phyloP scores from a whole-genome alignment of 2,888 invertebrate species.

The Elegia similella region DNA sequence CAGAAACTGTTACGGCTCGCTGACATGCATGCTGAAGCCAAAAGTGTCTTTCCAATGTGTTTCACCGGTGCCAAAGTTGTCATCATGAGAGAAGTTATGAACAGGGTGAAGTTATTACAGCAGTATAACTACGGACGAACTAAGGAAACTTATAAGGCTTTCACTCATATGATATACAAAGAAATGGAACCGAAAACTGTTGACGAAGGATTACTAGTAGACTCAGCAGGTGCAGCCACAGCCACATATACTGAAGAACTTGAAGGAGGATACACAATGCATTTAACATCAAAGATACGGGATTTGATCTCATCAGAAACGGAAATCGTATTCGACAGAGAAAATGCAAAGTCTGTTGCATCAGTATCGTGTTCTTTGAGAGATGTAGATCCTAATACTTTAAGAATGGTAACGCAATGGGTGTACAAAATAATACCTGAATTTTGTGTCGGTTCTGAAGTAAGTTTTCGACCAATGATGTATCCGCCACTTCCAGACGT shows the following conservation, averaged over 20 bases:
- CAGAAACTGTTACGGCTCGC: constrained; percentile 49
- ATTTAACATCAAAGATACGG: constrained; percentile 62
- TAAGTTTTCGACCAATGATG: constrained; percentile 53
- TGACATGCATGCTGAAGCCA: constrained; percentile 67
- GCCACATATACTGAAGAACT: constrained; percentile 61
- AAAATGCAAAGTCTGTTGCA: constrained; percentile 49
- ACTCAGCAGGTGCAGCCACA: constrained; percentile 64
- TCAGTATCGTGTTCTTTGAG: constrained; percentile 54
- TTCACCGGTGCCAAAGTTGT: constrained; percentile 66
- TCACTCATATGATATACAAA: constrained; percentile 59
- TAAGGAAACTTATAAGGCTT: constrained; percentile 60
- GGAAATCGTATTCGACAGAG: constrained; percentile 62
- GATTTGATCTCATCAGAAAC: constrained; percentile 70
- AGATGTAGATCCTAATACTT: constrained; percentile 64
- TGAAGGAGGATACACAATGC: constrained; percentile 56
- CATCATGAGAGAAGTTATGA: constrained; percentile 58
- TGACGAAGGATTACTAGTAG: constrained; percentile 59
- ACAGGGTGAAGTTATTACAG: constrained; percentile 66
- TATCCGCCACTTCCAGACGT: constrained; percentile 52
- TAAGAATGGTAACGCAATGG: constrained; percentile 63
- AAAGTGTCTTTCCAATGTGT: constrained; percentile 67
- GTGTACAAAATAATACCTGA: constrained; percentile 61
- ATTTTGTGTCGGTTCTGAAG: constrained; percentile 58
- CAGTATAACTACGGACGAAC: constrained; percentile 67
- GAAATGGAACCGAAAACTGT: constrained; percentile 56